These are phyloP conservation scores for Bombylius discolor DNA, from an alignment of 2,888 invertebrate genomes.

Conservation along the genomic window DNA sequence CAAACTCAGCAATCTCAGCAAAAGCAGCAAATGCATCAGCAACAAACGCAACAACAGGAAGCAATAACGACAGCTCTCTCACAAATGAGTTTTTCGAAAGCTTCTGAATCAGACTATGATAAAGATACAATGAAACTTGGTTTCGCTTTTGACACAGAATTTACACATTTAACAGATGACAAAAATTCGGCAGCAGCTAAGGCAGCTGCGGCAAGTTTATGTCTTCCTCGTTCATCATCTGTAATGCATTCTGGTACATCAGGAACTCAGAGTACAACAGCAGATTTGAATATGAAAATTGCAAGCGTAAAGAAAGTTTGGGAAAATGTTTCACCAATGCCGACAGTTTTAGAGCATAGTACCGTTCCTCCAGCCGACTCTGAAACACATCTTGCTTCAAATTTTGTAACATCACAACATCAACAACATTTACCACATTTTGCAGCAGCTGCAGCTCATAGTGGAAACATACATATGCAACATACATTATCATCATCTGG, in stretches of 20 bases:
- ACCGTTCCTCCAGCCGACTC: slow-evolving; percentile 13
- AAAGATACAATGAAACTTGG: slow-evolving; percentile 76
- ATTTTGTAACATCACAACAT: slow-evolving; percentile 21
- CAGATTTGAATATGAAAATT: slow-evolving; percentile 86
- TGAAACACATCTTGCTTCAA: slow-evolving; percentile 18
- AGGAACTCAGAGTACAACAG: slow-evolving; percentile 60
- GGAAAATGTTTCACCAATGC: slow-evolving; percentile 53
- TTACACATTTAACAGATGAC: slow-evolving; percentile 61
- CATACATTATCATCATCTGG: slow-evolving; percentile 35
- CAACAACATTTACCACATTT: slow-evolving; percentile 23
- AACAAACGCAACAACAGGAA: slow-evolving; percentile 21
- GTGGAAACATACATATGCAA: slow-evolving; percentile 29
- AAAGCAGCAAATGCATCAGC: slow-evolving; percentile 16
- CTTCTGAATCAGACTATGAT: slow-evolving; percentile 57
- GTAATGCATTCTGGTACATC: slow-evolving; percentile 34
- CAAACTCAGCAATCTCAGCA: slow-evolving; percentile 27
- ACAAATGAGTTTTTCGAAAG: slow-evolving; percentile 46
- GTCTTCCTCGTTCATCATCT: slow-evolving; percentile 46
- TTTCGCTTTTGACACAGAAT: slow-evolving; percentile 77
- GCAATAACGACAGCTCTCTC: slow-evolving; percentile 44
- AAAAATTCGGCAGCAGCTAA: slow-evolving; percentile 31
- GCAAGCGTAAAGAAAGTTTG: slow-evolving; percentile 80
- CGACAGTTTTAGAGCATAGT: slow-evolving; percentile 48
- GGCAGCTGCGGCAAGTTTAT: slow-evolving; percentile 9
- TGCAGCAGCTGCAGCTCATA: slow-evolving; percentile 12